Percentiles rank a stretch among this genome's conserved stretches.
Conservation (phyloP, 1,140 invertebrate genomes). For the Heliconius hermathena region DNA sequence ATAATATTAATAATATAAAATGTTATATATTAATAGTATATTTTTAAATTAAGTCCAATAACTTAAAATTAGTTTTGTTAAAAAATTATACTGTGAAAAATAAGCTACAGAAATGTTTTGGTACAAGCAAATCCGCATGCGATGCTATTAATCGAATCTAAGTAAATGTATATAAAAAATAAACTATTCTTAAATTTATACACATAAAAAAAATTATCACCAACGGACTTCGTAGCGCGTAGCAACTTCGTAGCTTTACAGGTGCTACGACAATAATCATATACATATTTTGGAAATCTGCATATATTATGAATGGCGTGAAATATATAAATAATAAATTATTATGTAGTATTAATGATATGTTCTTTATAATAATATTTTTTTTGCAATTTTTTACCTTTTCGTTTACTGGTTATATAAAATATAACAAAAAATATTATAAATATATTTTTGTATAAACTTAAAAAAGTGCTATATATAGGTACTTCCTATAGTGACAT, state of each 20-base stretch:
- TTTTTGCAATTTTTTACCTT: background rate
- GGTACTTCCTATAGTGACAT: no score
- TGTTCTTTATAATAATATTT: background rate
- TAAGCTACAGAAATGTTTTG: no score
- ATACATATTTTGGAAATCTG: constrained; percentile 46
- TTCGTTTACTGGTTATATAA: background rate
- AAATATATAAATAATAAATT: background rate
- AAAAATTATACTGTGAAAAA: no score
- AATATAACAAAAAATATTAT: no score
- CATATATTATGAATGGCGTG: constrained; percentile 17
- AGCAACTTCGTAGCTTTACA: constrained; percentile 55
- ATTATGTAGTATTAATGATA: background rate
- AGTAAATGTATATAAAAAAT: background rate
- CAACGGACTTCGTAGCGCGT: constrained; percentile 53
- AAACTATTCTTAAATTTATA: background rate
- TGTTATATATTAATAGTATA: no score
- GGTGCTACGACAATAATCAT: constrained; percentile 57
- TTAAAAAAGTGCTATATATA: no score
- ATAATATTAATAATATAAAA: no score
- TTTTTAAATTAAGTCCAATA: no score
- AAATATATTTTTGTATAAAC: no score
- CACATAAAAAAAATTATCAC: constrained; percentile 1
- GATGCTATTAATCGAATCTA: background rate
- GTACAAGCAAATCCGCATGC: background rate
- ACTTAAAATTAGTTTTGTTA: no score